phyloP scores from a whole-genome alignment of 2,888 invertebrate species.

The Trissoscelio sp. region DNA sequence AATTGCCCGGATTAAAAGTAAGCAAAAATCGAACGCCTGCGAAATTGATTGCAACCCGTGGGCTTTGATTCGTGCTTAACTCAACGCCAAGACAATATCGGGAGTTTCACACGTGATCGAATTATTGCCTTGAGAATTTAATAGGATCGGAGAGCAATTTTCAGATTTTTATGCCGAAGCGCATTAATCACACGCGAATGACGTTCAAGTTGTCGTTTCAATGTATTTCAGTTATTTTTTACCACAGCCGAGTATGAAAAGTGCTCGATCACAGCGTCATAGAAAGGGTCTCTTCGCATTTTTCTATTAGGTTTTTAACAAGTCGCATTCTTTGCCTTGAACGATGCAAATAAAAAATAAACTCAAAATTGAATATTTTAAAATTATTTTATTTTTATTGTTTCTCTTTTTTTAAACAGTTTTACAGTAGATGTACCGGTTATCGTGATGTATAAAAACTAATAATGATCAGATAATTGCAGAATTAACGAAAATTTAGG shows the following conservation, averaged over 20 bases:
- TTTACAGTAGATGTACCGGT: no score
- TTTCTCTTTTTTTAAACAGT: no score
- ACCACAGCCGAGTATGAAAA: constrained; percentile 10
- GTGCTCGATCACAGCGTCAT: constrained; percentile 16
- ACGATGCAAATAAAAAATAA: constrained; percentile 11
- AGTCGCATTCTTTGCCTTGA: constrained; percentile 2
- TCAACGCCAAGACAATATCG: constrained; percentile 11
- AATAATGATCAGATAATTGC: no score
- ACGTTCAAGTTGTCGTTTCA: constrained; percentile 25
- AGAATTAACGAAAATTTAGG: no score
- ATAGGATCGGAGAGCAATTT: constrained; percentile 6
- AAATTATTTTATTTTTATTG: no score
- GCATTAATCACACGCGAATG: constrained; percentile 27
- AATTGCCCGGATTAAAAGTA: constrained; percentile 51
- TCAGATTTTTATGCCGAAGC: constrained; percentile 19
- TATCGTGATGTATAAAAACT: no score
- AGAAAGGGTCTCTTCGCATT: constrained; percentile 26
- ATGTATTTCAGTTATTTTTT: constrained; percentile 37
- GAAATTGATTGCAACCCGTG: constrained; percentile 61
- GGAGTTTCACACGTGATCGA: constrained; percentile 5
- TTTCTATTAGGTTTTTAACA: constrained; percentile 29
- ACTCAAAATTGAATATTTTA: background rate
- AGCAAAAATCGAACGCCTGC: constrained; percentile 48
- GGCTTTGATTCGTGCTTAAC: background rate
- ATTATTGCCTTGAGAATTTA: constrained; percentile 17